Evolutionary conservation across 92 coral and sea anemone species (phyloP), one percentile per base, ranked within the genome.

Genomic region (Paramuricea clavata): DNA sequence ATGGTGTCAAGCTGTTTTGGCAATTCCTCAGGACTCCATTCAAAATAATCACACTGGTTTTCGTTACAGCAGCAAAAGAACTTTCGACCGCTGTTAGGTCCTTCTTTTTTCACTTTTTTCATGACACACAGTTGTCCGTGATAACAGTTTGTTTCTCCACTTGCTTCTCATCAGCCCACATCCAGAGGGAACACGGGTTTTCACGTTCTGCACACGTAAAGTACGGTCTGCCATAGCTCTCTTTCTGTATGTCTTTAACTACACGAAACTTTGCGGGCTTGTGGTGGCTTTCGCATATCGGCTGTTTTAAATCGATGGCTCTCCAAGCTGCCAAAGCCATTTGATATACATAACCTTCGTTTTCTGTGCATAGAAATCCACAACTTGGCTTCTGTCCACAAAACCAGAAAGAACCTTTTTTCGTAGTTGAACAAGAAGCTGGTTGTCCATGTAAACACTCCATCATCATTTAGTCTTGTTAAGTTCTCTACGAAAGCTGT

Each of bases 381-480:
- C 75, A 69, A 21, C 75, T 69, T 8, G 75, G 75, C 30, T 69
- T 69, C 21, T 69, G 75, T 31, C 75, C 75, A 34, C 75, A 30
- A 28, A 69, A 69, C 75, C 75, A 69, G 75, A 69, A 69, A 0
- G 49, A 33, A 13, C 75, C 75, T 12, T 69, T 68, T 27, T 68
- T 68, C 22, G 42, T 68, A 0, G 74, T 68, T 1, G 74, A 68
- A 32, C 42, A 26, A 31, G 74, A 68, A 17, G 74, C 74, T 27
- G 74, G 74, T 68, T 68, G 26, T 17, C 74, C 43, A 68, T 68
- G 74, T 15, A 68, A n/a, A 32, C 74, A 68, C 74, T 68, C 74
- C 74, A 52, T 15, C 25, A n/a, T n/a, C n/a, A n/a, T n/a, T n/a
- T n/a, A n/a, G n/a, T n/a, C n/a, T n/a, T n/a, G n/a, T n/a, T n/a